A percentile compares a stretch with the other conserved stretches of the same genome.
These are phyloP conservation scores for Trichomalopsis sarcophagae DNA, from an alignment of 1,140 invertebrate genomes.

Conservation along the genomic window DNA sequence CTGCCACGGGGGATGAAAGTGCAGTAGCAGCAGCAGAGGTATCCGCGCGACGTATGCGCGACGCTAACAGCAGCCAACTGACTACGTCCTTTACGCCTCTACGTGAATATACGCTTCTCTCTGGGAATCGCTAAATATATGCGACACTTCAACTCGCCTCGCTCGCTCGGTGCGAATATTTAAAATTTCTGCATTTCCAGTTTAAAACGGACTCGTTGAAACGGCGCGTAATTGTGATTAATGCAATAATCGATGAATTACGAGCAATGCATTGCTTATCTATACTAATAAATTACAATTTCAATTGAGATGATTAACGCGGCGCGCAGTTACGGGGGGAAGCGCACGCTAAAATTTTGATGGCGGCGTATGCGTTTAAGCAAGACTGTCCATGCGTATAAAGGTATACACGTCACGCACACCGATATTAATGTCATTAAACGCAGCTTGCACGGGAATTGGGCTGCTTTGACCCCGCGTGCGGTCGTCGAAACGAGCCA, in stretches of 20 bases:
- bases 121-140: neutral
- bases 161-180: neutral
- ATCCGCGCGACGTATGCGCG: neutral
- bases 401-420: neutral
- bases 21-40: neutral
- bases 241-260: too few relatives aligned
- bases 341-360: neutral
- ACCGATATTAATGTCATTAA: constrained; percentile 21
- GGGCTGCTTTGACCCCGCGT: neutral
- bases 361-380: neutral
- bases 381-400: neutral
- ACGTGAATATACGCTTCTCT: neutral
- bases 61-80: neutral
- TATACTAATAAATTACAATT: too few relatives aligned
- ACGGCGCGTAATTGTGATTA: too few relatives aligned
- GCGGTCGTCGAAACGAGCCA: neutral
- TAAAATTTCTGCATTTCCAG: too few relatives aligned
- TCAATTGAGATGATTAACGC: neutral
- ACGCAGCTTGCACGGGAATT: neutral
- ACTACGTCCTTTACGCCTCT: neutral
- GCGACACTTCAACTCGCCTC: neutral
- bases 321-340: neutral
- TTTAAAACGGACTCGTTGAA: too few relatives aligned
- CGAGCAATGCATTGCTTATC: too few relatives aligned
- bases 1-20: constrained; percentile 15